A percentile compares a stretch with the other conserved stretches of the same genome.
Conservation (phyloP, 2,888 invertebrate species). For the Megastigmus dorsalis region DNA sequence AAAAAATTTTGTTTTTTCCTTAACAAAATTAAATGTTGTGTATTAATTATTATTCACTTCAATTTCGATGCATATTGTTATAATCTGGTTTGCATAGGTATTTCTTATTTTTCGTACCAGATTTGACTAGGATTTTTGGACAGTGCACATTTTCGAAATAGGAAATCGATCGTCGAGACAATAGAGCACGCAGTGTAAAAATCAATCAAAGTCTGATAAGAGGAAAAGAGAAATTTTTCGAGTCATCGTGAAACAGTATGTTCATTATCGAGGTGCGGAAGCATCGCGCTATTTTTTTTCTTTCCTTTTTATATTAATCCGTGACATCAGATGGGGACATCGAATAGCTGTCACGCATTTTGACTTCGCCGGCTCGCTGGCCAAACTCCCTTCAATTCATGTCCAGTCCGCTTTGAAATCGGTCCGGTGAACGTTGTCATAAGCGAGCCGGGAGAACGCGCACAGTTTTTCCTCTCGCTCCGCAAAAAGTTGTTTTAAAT, state of each 20-base stretch:
- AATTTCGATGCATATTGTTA: too few species aligned
- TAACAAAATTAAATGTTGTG: too few species aligned
- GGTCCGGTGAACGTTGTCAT: conserved; percentile 52
- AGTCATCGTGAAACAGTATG: conserved; percentile 46
- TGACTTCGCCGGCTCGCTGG: conserved; percentile 48
- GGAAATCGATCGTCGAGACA: conserved; percentile 32
- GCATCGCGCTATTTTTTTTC: conserved; percentile 51
- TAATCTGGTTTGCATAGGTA: too few species aligned
- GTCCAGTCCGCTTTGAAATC: conserved; percentile 54
- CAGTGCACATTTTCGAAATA: background rate
- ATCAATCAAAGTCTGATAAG: conserved; percentile 14
- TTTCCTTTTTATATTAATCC: conserved; percentile 53
- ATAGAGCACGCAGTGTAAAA: conserved; percentile 1
- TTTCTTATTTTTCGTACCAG: too few species aligned
- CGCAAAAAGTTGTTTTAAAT: too few species aligned
- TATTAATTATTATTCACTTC: too few species aligned
- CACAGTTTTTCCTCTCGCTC: background rate
- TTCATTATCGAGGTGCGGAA: conserved; percentile 52
- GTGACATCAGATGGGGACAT: conserved; percentile 60
- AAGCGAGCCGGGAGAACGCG: conserved; percentile 7
- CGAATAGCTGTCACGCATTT: conserved; percentile 57
- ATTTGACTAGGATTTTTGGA: too few species aligned
- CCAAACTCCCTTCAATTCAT: conserved; percentile 58
- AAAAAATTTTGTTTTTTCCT: too few species aligned
- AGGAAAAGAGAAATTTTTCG: conserved; percentile 28